A percentile compares a stretch with the other conserved stretches of the same genome.
These are phyloP conservation scores for Epicampocera succincta DNA, from an alignment of 2,888 invertebrate species.

Conservation along the genomic window DNA sequence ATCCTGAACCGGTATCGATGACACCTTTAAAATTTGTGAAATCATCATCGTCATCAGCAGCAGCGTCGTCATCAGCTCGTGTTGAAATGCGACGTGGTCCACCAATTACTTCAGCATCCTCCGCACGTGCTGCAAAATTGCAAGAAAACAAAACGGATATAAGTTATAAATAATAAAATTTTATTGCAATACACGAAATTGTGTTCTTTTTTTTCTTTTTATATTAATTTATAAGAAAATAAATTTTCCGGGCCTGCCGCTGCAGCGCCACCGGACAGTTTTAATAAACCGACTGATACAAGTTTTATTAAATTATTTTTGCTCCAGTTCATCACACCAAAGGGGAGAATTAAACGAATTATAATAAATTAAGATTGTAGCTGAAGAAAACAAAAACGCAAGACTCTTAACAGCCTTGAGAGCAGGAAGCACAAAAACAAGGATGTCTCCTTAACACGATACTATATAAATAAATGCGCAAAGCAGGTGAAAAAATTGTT, in stretches of 20 bases:
- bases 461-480: too few species aligned
- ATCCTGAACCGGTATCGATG: slow-evolving; percentile 79
- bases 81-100: slow-evolving; percentile 71
- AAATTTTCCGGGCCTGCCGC: background rate
- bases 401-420: too few species aligned
- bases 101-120: slow-evolving; percentile 78
- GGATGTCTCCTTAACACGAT: too few species aligned
- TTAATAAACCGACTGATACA: background rate
- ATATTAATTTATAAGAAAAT: background rate
- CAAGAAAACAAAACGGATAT: slow-evolving; percentile 8
- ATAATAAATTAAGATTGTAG: slow-evolving; percentile 50
- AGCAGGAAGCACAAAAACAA: too few species aligned
- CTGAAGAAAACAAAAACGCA: background rate
- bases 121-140: slow-evolving; percentile 75
- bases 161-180: slow-evolving; percentile 40
- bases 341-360: slow-evolving; percentile 46
- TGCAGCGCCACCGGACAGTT: background rate
- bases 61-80: slow-evolving; percentile 63
- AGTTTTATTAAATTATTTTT: slow-evolving; percentile 53
- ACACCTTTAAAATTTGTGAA: slow-evolving; percentile 79
- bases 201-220: background rate
- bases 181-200: slow-evolving; percentile 31
- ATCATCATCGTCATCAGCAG: slow-evolving; percentile 72
- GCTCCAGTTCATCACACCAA: slow-evolving; percentile 32
- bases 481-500: too few species aligned